Evolutionary conservation across 37 sponge, comb jelly and placozoan species (phyloP).

Genomic region (Eunapius fragilis): DNA sequence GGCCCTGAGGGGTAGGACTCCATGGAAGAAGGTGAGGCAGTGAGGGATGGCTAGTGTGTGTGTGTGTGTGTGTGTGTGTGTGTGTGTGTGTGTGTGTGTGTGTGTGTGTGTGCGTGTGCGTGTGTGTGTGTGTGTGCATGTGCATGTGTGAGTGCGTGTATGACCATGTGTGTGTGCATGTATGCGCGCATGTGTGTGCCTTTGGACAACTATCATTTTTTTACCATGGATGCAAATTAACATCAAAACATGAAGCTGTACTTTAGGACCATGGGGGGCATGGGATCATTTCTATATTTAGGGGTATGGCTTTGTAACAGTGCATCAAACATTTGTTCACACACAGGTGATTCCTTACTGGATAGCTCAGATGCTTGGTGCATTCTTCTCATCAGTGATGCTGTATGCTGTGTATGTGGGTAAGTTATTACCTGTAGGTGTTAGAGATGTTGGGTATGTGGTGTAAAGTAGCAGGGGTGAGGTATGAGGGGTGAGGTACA

Average conservation of each 20-base stretch:
- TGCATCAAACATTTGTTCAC: not conserved
- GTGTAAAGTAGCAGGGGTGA: too few relatives aligned
- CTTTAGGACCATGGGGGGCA: too few relatives aligned
- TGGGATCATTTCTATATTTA: not conserved
- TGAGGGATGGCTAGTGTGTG: not conserved
- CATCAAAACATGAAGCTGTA: too few relatives aligned
- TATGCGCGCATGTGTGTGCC: too few relatives aligned
- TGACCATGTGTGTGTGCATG: too few relatives aligned
- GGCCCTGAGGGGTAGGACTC: slow-evolving; percentile 56
- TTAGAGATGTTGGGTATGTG: too few relatives aligned
- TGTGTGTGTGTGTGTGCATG: too few relatives aligned
- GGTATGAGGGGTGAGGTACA: too few relatives aligned
- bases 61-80: not conserved
- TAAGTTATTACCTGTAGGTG: slow-evolving; percentile 47
- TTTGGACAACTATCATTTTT: too few relatives aligned
- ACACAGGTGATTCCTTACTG: slow-evolving; percentile 77
- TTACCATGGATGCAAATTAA: too few relatives aligned
- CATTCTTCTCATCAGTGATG: slow-evolving; percentile 70
- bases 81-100: not conserved
- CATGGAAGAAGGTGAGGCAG: slow-evolving; percentile 48
- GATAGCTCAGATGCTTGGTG: slow-evolving; percentile 83
- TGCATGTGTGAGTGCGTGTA: too few relatives aligned
- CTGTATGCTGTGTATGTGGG: slow-evolving; percentile 74
- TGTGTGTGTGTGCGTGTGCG: too few relatives aligned
- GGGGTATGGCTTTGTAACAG: not conserved